Base-by-base conservation (phyloP, 2,113 vertebrate species). In the Bolborhynchus lineola region DNA sequence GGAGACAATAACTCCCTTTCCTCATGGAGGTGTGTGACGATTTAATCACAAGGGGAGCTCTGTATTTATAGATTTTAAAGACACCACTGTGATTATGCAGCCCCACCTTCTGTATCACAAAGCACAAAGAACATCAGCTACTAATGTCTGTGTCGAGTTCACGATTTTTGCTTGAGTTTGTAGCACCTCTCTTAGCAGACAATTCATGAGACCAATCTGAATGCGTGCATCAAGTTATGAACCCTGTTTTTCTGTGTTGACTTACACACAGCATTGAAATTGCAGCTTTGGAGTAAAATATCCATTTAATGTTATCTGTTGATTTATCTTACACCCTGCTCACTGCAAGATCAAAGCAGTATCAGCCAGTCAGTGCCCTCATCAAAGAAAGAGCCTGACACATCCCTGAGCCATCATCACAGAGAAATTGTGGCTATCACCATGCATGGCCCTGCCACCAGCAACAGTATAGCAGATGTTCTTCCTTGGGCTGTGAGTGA, bases 21-120 rank as follows among this genome's bases (percentile, higher is more conserved):
- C 59, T 96, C 57, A 6, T 57, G 78, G 87, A 95, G 74, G 70
- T 96, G 57, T 84, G 52, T 91, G 91, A 92, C 1, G n/a, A 60
- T 87, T 91, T 96, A 96, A 94, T 96, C 93, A 85, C 87, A 86
- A 84, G 47, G 83, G 12, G 8, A 84, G 52, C 91, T 88, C 64
- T 81, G 42, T 95, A 89, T 95, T 96, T 96, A 92, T 88, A 89
- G 91, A 86, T 93, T 95, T 92, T 89, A 84, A 88, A 84, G 92
- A 86, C 81, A 87, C 41, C 4, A 7, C 75, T 87, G 41, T 94
- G 74, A 87, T 95, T 97, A 82, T 62, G 16, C 62, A 72, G 78
- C 62, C 70, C 74, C 2, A 19, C 84, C 70, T 85, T 77, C 52
- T 31, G 70, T 81, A 86, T 79, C 82, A 60, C 80, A 84, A 84